Base-by-base conservation (phyloP, 1,140 invertebrate species). In the Listronotus bonariensis region DNA sequence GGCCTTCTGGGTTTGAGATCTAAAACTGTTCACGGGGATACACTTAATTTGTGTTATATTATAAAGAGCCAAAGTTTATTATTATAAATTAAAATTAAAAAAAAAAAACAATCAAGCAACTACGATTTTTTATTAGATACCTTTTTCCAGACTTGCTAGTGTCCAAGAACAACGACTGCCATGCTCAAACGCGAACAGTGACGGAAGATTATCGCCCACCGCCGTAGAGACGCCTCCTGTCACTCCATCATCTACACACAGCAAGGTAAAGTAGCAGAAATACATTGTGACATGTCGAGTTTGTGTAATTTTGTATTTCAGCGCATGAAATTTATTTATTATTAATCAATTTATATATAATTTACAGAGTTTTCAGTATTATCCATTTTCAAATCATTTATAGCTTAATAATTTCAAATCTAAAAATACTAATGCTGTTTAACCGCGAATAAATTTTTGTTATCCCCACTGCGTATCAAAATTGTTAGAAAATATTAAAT, bases 81-180 rank as follows among this genome's bases (percentile, higher is more conserved):
- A 3, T 26, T 26, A 26, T 5, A 5, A 26, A 26, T 26, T 3
- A 5, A 18, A 56, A 5, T 41, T 41, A 26, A 11, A 45, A 8
- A n/a, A 55, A 31, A 17, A 14, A 43, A 43, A 53, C 32, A 53
- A 36, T 31, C 9, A 31, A 14, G 14, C 18, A 26, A 60, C 5
- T 20, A 43, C 17, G 17, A 42, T 52, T 20, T 49, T 49, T 49
- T 49, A 49, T 49, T 49, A 26, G 60, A 3, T 46, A 32, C 38
- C 6, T 67, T 45, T 72, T 79, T 76, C 31, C 77, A 97, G 95
- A 76, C 86, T 97, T 79, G 94, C 95, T 41, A 95, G 93, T 76
- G 95, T 96, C 36, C 94, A 97, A 84, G 94, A 97, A 79, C 93
- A 96, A 79, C 87, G 93, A 69, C 81, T 92, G 64, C 91, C 92